These are phyloP conservation scores for Oncorhynchus kisutch DNA, from an alignment of 2,113 vertebrate genomes.

Conservation along the genomic window DNA sequence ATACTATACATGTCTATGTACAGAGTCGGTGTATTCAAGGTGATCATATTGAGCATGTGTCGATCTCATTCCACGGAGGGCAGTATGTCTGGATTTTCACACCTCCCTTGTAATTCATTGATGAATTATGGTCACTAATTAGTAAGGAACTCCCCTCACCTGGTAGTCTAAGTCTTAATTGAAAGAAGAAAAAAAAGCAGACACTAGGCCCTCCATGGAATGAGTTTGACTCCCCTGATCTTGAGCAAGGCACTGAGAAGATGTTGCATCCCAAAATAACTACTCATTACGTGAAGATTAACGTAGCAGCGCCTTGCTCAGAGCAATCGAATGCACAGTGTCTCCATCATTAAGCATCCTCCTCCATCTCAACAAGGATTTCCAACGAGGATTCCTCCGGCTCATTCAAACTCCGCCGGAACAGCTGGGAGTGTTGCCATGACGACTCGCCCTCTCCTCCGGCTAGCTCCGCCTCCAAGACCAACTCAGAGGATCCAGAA, in stretches of 20 bases:
- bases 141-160: too few relatives aligned
- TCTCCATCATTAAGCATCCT: slow-evolving; percentile 60
- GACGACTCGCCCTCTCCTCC: slow-evolving; percentile 80
- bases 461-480: slow-evolving; percentile 80
- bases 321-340: background rate
- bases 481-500: slow-evolving; percentile 79
- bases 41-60: too few relatives aligned
- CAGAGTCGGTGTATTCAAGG: background rate
- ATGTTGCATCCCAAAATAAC: background rate
- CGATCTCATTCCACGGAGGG: too few relatives aligned
- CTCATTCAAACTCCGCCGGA: slow-evolving; percentile 84
- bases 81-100: too few relatives aligned
- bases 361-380: slow-evolving; percentile 82
- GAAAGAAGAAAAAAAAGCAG: too few relatives aligned
- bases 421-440: slow-evolving; percentile 96
- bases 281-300: background rate
- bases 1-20: background rate
- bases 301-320: too few relatives aligned
- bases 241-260: too few relatives aligned
- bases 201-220: too few relatives aligned
- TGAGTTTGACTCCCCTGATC: too few relatives aligned
- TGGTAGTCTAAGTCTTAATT: too few relatives aligned
- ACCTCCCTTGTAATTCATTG: too few relatives aligned
- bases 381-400: slow-evolving; percentile 80
- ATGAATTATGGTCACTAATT: too few relatives aligned